Percentiles rank a stretch among this genome's conserved stretches.
Evolutionary conservation across 2,888 invertebrate species (phyloP).

Genomic region (Phania funesta): DNA sequence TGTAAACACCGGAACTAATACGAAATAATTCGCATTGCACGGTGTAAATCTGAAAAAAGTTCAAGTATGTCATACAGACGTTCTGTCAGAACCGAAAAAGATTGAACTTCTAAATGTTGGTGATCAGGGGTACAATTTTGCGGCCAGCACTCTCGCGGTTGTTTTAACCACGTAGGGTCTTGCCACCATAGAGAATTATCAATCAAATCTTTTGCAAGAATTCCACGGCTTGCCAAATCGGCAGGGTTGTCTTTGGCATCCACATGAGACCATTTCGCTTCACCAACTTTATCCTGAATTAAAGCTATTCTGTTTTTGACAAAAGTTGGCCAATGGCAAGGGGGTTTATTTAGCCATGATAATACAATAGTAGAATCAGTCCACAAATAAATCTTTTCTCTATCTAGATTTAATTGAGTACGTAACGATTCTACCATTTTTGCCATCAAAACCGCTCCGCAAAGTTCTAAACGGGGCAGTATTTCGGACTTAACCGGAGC

Average conservation of each 20-base stretch:
- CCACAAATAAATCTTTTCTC: too few species aligned
- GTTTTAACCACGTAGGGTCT: background rate
- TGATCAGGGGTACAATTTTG: background rate
- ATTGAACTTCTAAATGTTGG: too few species aligned
- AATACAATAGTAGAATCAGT: background rate
- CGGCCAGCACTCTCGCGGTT: background rate
- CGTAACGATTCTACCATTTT: too few species aligned
- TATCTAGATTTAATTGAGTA: too few species aligned
- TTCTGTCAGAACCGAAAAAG: too few species aligned
- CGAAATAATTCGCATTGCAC: background rate
- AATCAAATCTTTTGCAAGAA: background rate
- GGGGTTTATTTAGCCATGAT: background rate
- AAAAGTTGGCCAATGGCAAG: background rate
- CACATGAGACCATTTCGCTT: background rate
- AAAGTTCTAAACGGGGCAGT: too few species aligned
- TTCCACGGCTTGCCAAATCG: background rate
- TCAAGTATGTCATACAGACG: too few species aligned
- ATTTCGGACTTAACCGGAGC: too few species aligned
- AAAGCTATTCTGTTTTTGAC: background rate
- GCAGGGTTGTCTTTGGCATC: background rate
- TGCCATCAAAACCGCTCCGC: too few species aligned
- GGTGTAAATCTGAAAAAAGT: too few species aligned
- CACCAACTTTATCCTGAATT: too few species aligned
- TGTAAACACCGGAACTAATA: background rate
- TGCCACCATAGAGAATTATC: background rate